Conservation (phyloP, 2,888 invertebrate species). For the Phlogophora meticulosa region DNA sequence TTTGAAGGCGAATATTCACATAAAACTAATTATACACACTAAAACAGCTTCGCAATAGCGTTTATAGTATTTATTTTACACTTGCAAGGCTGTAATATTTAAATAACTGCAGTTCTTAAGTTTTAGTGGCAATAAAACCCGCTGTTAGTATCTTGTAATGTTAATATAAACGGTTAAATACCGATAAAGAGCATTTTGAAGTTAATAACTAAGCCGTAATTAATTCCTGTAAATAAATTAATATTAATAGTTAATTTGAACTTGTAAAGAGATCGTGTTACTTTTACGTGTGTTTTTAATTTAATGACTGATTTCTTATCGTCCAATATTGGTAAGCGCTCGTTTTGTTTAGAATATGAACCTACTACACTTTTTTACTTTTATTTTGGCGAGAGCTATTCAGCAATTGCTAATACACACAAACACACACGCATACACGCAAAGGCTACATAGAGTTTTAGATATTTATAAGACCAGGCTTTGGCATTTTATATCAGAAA, state of each 20-base stretch:
- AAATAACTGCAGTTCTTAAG: conserved; percentile 45
- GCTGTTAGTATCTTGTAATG: conserved; percentile 29
- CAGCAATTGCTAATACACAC: no score
- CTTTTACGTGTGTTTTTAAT: not conserved
- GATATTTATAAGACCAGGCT: no score
- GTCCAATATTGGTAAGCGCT: not conserved
- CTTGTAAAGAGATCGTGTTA: not conserved
- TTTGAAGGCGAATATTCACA: conserved; percentile 19
- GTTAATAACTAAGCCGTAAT: conserved; percentile 21
- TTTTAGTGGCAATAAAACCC: conserved; percentile 56
- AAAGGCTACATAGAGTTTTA: no score
- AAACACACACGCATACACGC: no score
- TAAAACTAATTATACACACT: conserved; percentile 54
- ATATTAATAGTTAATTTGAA: not conserved
- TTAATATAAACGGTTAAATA: conserved; percentile 49
- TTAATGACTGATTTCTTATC: not conserved
- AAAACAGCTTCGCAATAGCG: conserved; percentile 36
- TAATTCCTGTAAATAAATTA: conserved; percentile 28
- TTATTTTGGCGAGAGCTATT: no score
- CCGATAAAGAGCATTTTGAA: conserved; percentile 40
- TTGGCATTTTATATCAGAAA: no score
- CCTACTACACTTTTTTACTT: no score
- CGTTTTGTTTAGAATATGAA: no score
- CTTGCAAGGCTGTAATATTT: conserved; percentile 47
- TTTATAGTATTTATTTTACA: conserved; percentile 59